Evolutionary conservation across 2,113 vertebrate species (phyloP).

Genomic region (Chaenocephalus aceratus): DNA sequence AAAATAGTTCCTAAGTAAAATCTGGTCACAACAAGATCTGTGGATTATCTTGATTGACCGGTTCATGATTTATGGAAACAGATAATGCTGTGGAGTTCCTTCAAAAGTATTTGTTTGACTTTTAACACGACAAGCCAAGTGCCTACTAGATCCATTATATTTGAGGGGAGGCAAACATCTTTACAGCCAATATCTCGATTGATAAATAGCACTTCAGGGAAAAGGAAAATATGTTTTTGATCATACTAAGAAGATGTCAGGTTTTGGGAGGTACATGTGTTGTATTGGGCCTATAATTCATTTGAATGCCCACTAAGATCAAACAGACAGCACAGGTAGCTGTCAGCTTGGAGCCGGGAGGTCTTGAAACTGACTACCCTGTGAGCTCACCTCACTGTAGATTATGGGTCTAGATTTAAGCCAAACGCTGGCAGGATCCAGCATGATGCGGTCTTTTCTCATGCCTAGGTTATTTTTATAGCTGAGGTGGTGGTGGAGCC

Average conservation of each 20-base stretch:
- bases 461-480: conserved; percentile 65
- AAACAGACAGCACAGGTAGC: conserved; percentile 39
- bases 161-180: too few relatives aligned
- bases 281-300: background rate
- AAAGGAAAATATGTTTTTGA: too few relatives aligned
- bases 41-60: too few relatives aligned
- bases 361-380: conserved; percentile 22
- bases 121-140: too few relatives aligned
- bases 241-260: background rate
- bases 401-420: conserved; percentile 43
- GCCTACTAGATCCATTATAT: too few relatives aligned
- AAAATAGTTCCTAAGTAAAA: too few relatives aligned
- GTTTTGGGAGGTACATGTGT: background rate
- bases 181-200: too few relatives aligned
- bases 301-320: background rate
- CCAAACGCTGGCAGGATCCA: conserved; percentile 39
- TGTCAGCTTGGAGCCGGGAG: conserved; percentile 44
- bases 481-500: conserved; percentile 47
- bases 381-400: conserved; percentile 47
- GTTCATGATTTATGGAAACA: too few relatives aligned
- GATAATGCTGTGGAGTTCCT: too few relatives aligned
- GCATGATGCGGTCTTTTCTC: conserved; percentile 49
- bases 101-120: too few relatives aligned
- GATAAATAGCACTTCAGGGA: too few relatives aligned
- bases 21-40: too few relatives aligned